Conservation (phyloP, 1,140 invertebrate genomes). For the Drosophila orena region DNA sequence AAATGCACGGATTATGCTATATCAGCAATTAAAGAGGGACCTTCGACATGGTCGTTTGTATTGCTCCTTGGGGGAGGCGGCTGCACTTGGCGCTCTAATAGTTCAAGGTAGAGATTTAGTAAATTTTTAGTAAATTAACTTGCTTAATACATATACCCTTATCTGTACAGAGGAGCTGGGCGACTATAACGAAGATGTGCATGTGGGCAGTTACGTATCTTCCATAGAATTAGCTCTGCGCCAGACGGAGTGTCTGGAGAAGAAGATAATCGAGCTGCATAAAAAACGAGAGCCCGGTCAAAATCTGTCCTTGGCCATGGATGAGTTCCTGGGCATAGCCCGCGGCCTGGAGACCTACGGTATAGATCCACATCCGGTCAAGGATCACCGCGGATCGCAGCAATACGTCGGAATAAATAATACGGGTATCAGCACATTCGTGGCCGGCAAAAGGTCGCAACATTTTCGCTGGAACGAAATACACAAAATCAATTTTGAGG, state of each 20-base stretch:
- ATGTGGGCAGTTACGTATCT: constrained; percentile 95
- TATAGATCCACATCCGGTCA: constrained; percentile 98
- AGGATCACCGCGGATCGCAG: constrained; percentile 90
- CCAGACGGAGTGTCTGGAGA: constrained; percentile 95
- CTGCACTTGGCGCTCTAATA: constrained; percentile 95
- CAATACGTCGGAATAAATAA: constrained; percentile 98
- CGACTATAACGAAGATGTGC: constrained; percentile 95
- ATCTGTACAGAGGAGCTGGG: constrained; percentile 93
- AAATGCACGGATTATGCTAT: constrained; percentile 86
- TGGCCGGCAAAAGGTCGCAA: constrained; percentile 95
- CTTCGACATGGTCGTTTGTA: constrained; percentile 96
- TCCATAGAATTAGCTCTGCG: constrained; percentile 96
- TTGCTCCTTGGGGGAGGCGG: constrained; percentile 94
- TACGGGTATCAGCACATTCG: constrained; percentile 96
- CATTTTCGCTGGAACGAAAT: constrained; percentile 98
- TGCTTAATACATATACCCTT: neutral
- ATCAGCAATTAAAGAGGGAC: constrained; percentile 97
- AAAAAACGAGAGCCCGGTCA: constrained; percentile 87
- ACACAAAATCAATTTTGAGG: constrained; percentile 98
- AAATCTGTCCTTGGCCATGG: constrained; percentile 64
- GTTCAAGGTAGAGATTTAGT: constrained; percentile 91
- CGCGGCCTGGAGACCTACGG: constrained; percentile 97
- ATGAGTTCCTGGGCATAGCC: constrained; percentile 86
- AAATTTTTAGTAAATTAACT: no score
- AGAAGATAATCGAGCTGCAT: constrained; percentile 95